These are phyloP conservation scores for Melipona bicolor DNA, from an alignment of 2,888 invertebrate genomes.

Conservation along the genomic window DNA sequence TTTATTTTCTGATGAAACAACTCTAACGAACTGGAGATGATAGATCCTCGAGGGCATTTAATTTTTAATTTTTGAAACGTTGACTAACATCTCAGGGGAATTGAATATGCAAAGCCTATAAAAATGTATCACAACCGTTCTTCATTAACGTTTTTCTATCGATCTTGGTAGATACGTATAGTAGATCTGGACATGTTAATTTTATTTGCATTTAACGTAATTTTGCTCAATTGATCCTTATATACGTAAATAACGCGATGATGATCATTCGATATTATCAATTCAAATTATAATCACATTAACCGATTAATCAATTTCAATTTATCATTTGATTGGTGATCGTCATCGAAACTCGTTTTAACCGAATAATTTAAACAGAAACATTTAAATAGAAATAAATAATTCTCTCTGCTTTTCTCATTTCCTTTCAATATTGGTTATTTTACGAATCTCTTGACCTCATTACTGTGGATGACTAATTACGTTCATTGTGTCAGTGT, in stretches of 20 bases:
- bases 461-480: neutral
- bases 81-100: constrained; percentile 29
- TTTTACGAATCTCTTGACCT: neutral
- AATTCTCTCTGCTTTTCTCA: neutral
- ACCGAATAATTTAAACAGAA: neutral
- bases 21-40: constrained; percentile 43
- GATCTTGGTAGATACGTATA: neutral
- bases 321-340: too few relatives aligned
- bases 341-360: neutral
- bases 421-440: neutral
- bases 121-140: constrained; percentile 25
- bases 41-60: constrained; percentile 32
- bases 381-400: neutral
- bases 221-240: neutral
- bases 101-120: constrained; percentile 37
- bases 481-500: neutral
- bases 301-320: neutral
- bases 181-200: neutral
- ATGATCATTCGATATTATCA: neutral
- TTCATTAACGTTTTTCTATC: neutral
- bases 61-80: constrained; percentile 54
- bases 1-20: constrained; percentile 41
- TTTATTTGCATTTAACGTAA: neutral
- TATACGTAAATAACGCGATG: neutral
- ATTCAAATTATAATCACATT: neutral